Evolutionary conservation across 2,888 invertebrate species (phyloP), one percentile per base, ranked within the genome.

Genomic region (Synergus gifuensis): DNA sequence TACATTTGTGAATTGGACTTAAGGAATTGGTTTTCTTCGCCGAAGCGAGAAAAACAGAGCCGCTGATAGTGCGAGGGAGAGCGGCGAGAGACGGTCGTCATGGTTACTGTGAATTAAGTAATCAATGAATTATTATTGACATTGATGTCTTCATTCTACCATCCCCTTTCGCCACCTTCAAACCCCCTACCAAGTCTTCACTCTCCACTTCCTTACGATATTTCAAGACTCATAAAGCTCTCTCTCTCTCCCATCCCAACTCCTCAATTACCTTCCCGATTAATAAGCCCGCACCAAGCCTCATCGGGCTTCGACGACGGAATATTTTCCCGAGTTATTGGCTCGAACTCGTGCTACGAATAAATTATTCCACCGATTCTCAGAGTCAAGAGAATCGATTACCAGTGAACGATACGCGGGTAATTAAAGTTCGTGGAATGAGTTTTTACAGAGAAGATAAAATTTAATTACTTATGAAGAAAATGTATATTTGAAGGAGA

Each of bases 121-220:
- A 91, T 91, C 91, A 90, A 91, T 91, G 91, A 92, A 91, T 92
- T 92, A 91, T 92, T 92, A 92, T 92, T 91, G 92, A 91, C 91
- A 91, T 91, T 92, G 91, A 91, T 90, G 91, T 90, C 91, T 90
- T 90, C 89, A 87, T 85, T 83, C 82, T 81, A 81, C 83, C 83
- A 84, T 84, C 83, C 82, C 82, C 80, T 78, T 80, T 82, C 84
- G 67, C 78, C 82, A 83, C 83, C 82, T 83, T 80, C 63, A 78
- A 36, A 80, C 80, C 82, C 76, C 83, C 77, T 63, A 54, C 49
- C 28, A 62, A 62, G 66, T 40, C 42, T 22, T 4, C 79, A 64
- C 66, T 44, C 42, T 22, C 9, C 79, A 64, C 67, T 64, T 82
- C 80, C 86, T 85, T 84, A 85, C 85, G 86, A 88, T 89, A 88